Evolutionary conservation across 2,888 invertebrate species (phyloP).

Genomic region (Catocala fraxini): DNA sequence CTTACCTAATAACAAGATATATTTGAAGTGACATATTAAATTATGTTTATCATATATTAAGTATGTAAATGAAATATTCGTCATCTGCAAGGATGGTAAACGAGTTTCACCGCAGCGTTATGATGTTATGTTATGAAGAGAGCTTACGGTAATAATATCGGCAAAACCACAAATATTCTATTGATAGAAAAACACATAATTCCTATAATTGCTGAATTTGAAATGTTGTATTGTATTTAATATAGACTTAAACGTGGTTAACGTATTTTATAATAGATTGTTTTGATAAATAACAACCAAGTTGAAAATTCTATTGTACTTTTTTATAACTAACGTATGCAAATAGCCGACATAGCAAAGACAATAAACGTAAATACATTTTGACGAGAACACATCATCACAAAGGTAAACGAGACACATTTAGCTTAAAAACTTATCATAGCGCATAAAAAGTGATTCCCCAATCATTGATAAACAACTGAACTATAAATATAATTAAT

Average conservation of each 20-base stretch:
- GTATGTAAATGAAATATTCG: conserved; percentile 18
- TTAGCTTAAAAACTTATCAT: conserved; percentile 49
- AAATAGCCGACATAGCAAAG: conserved; percentile 28
- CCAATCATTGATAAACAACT: conserved; percentile 44
- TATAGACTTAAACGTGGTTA: no score
- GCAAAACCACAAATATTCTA: no score
- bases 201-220: neutral
- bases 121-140: neutral
- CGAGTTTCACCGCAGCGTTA: conserved; percentile 1
- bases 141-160: neutral
- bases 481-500: neutral
- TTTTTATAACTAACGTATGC: neutral
- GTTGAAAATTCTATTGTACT: no score
- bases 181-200: neutral
- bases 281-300: no score
- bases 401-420: conserved; percentile 39
- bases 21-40: conserved; percentile 24
- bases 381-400: conserved; percentile 20
- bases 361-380: conserved; percentile 25
- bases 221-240: no score
- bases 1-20: conserved; percentile 31
- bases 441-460: conserved; percentile 46
- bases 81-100: conserved; percentile 17
- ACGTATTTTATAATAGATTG: no score
- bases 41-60: conserved; percentile 15